Base-by-base conservation (phyloP, 2,888 invertebrate genomes). In the Onthophagus sagittarius region DNA sequence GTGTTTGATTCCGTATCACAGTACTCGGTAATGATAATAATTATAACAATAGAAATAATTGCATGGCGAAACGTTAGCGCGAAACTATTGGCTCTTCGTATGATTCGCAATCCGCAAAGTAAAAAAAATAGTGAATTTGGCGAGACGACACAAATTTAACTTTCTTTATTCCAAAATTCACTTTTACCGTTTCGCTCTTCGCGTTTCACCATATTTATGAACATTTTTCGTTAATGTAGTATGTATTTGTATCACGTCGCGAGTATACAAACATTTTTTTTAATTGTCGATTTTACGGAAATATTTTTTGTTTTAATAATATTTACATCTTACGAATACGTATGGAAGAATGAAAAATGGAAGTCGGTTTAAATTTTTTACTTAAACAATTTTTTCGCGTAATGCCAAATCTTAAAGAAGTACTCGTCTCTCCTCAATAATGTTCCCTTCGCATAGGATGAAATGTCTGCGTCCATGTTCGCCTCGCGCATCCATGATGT, bases 351-450 rank as follows among this genome's bases (percentile, higher is more conserved):
- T 39, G 64, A 65, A 23, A 23, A 23, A 32, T 23, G 39, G 33
- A 67, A 31, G 63, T 14, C 23, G 67, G 31, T 15, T 70, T 9
- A 33, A 53, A 81, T 83, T 23, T 23, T 53, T 89, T 90, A 94
- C 86, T 94, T 93, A 86, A 94, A 94, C 76, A 94, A 88, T 84
- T 94, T 92, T 81, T 93, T 93, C 79, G 94, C 94, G 82, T 94
- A 92, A 85, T 93, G 92, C 94, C 94, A 96, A 86, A 97, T 93
- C 79, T 94, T 91, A 92, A 97, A 97, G 92, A 97, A 97, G 88
- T 97, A 97, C 87, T 97, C 97, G 84, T 96, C 96, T 81, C 93
- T 91, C 78, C 94, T 89, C 71, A 96, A 88, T 71, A 97, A 88
- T 74, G 93, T 92, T 77, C 94, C 93, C 79, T 94, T 91, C n/a